phyloP scores from a whole-genome alignment of 1,140 invertebrate genomes.

The Cardiocondyla obscurior region DNA sequence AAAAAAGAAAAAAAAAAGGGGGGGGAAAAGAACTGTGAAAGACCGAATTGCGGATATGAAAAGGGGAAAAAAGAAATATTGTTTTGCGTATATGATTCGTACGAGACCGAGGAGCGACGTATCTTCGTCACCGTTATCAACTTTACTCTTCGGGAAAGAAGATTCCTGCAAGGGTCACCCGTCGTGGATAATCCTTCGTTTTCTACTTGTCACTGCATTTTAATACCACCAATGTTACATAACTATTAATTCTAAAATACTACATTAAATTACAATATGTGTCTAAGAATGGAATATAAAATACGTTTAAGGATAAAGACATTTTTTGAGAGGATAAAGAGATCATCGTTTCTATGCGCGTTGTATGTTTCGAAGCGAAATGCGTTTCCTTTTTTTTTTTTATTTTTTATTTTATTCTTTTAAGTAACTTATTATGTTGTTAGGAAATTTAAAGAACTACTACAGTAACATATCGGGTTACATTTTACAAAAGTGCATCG shows the following conservation, averaged over 20 bases:
- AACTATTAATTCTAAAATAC: background rate
- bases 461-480: constrained; percentile 8
- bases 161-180: background rate
- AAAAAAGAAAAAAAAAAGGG: background rate
- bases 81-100: background rate
- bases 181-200: background rate
- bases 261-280: constrained; percentile 6
- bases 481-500: background rate
- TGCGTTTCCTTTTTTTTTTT: background rate
- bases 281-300: background rate
- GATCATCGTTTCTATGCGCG: constrained; percentile 1
- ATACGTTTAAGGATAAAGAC: background rate
- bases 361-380: no score
- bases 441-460: background rate
- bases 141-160: constrained; percentile 12
- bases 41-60: background rate
- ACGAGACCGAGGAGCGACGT: background rate
- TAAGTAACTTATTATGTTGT: background rate
- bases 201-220: background rate
- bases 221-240: constrained; percentile 23
- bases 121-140: background rate
- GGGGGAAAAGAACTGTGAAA: background rate
- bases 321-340: background rate
- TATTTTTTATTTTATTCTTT: background rate
- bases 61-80: background rate